Base-by-base conservation (phyloP, 2,797 vertebrate genomes). In the Pteronotus mesoamericanus region DNA sequence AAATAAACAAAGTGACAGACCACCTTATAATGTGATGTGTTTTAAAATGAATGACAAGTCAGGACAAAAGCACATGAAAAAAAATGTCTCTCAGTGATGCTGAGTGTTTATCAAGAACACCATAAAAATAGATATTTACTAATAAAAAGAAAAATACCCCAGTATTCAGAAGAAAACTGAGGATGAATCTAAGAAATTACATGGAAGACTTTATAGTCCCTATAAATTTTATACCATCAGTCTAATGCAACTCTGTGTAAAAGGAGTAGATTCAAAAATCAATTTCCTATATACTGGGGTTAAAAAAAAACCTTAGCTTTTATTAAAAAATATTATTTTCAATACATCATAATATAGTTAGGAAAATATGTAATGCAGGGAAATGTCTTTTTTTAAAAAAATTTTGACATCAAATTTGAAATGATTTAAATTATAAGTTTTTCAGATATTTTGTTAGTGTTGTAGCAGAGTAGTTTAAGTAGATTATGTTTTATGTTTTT, bases 1-100 rank as follows among this genome's bases (percentile, higher is more conserved):
- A 97, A 96, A 96, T 78, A 97, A 96, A 88, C 48, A 37, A 78
- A 79, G 74, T 66, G 74, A 59, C 74, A 85, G 42, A 95, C 77
- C 21, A 75, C 37, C 39, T 72, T 75, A 71, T 71, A 92, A 90
- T 55, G 39, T 24, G 59, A 61, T 61, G 42, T 71, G 4, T 85
- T 92, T 94, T 74, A 71, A 96, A 95, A 92, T 69, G 94, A 94
- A 95, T 15, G 59, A 42, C 57, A 91, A 84, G 69, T 91, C 51
- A 94, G 48, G 61, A 69, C 22, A 92, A 96, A 87, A 64, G 12
- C 68, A 51, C 21, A 48, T 14, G 64, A 68, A 72, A 80, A 37
- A 51, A 53, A 84, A 34, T 46, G 59, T 26, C 53, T 82, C 26
- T 69, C 44, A 42, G 39, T 39, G 26, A 48, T 71, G 44, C 22